phyloP scores from a whole-genome alignment of 2,888 invertebrate species.

The Euzetes globulus region DNA sequence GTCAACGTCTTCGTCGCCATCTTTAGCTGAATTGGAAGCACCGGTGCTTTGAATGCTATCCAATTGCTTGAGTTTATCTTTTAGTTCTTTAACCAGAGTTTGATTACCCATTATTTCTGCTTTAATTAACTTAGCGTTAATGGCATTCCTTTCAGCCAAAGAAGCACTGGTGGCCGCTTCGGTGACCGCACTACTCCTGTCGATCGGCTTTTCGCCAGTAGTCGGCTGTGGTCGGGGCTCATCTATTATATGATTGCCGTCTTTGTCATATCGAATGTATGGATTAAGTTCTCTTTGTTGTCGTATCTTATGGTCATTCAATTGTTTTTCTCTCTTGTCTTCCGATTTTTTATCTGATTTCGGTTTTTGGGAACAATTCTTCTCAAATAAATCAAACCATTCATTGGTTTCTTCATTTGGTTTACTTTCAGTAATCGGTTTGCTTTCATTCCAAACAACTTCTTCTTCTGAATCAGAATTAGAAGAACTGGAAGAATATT shows the following conservation, averaged over 20 bases:
- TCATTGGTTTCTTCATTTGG: neutral
- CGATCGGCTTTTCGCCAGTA: too few relatives aligned
- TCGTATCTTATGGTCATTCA: slow-evolving; percentile 11
- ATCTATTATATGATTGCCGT: neutral
- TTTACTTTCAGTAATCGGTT: neutral
- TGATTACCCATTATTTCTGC: slow-evolving; percentile 85
- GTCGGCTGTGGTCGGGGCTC: too few relatives aligned
- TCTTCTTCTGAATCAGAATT: neutral
- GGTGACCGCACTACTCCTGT: too few relatives aligned
- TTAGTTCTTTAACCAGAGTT: slow-evolving; percentile 61
- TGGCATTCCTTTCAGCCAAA: slow-evolving; percentile 74
- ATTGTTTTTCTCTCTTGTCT: neutral
- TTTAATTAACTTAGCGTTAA: slow-evolving; percentile 83
- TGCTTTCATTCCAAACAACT: slow-evolving; percentile 22
- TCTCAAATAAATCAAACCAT: slow-evolving; percentile 23
- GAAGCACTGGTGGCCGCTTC: slow-evolving; percentile 53
- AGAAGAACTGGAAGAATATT: slow-evolving; percentile 8
- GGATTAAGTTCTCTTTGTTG: slow-evolving; percentile 27
- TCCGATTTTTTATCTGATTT: neutral
- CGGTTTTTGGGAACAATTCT: slow-evolving; percentile 10
- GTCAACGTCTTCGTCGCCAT: slow-evolving; percentile 6
- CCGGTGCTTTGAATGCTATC: slow-evolving; percentile 45
- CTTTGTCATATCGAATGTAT: neutral
- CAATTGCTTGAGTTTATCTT: slow-evolving; percentile 65
- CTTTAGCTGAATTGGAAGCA: neutral